phyloP scores from a whole-genome alignment of 2,888 invertebrate genomes.

The Isotomurus palustris region DNA sequence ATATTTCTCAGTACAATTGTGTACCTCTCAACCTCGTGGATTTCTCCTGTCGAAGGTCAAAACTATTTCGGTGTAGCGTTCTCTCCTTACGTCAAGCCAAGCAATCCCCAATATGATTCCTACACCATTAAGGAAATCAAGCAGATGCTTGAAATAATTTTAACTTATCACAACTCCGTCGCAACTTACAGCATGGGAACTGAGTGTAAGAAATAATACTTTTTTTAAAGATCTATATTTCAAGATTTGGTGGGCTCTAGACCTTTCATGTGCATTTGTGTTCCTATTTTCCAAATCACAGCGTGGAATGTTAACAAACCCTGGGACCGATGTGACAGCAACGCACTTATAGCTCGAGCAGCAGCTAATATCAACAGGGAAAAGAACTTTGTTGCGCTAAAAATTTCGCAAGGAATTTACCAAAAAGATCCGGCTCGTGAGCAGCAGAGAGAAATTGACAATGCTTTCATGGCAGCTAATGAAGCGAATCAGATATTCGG shows the following conservation, averaged over 20 bases:
- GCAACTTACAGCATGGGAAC: neutral
- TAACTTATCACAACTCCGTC: neutral
- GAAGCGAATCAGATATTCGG: slow-evolving; percentile 23
- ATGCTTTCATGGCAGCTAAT: slow-evolving; percentile 23
- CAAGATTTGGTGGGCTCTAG: no score
- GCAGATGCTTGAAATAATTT: neutral
- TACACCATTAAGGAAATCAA: neutral
- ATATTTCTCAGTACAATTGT: no score
- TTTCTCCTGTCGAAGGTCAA: no score
- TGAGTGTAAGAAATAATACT: neutral
- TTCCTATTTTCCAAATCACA: no score
- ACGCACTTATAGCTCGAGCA: neutral
- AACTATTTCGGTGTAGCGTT: neutral
- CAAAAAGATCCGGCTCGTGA: slow-evolving; percentile 1
- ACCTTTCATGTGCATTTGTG: no score
- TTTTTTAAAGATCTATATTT: no score
- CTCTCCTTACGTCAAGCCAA: neutral
- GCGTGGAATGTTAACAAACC: neutral
- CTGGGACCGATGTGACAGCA: neutral
- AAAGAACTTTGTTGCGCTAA: slow-evolving; percentile 3
- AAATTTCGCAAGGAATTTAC: slow-evolving; percentile 21
- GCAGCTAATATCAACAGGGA: neutral
- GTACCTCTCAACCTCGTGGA: no score
- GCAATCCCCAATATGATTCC: neutral
- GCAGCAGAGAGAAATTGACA: slow-evolving; percentile 15